These are phyloP conservation scores for Syrista parreyssii DNA, from an alignment of 2,888 invertebrate genomes.

Conservation along the genomic window DNA sequence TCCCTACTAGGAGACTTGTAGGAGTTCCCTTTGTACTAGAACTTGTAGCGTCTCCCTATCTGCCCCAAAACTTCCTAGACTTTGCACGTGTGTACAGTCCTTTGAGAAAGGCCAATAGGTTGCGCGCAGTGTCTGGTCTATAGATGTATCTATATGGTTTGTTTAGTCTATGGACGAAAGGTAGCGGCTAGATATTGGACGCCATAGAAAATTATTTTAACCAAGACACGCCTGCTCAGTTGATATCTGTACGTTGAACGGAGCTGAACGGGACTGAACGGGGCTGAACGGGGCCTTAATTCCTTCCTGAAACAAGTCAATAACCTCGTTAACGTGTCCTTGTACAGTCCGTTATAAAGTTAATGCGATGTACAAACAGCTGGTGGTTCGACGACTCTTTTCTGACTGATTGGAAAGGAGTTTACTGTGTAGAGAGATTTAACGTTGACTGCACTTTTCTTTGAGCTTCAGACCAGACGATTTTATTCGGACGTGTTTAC, in stretches of 20 bases:
- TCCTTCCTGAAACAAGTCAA: neutral
- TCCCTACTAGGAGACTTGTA: neutral
- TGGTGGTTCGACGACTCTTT: neutral
- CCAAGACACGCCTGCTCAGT: neutral
- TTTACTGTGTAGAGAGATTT: neutral
- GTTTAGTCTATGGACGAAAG: neutral
- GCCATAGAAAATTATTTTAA: neutral
- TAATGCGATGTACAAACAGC: neutral
- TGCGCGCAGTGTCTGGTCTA: neutral
- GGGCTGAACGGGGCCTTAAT: neutral
- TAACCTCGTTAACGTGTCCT: neutral
- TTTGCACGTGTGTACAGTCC: neutral
- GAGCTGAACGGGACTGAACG: neutral
- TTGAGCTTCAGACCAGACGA: neutral
- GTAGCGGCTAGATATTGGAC: neutral
- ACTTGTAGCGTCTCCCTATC: neutral
- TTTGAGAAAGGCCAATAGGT: neutral
- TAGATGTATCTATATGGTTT: neutral
- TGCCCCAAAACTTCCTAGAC: neutral
- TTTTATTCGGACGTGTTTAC: neutral
- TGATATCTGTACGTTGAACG: neutral
- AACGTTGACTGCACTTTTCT: neutral
- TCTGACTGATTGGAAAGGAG: neutral
- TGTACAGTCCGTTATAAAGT: neutral
- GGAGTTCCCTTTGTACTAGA: neutral